Conservation (phyloP, 30 jellyfish, hydroid and myxozoan genomes). For the Hydractinia echinata region DNA sequence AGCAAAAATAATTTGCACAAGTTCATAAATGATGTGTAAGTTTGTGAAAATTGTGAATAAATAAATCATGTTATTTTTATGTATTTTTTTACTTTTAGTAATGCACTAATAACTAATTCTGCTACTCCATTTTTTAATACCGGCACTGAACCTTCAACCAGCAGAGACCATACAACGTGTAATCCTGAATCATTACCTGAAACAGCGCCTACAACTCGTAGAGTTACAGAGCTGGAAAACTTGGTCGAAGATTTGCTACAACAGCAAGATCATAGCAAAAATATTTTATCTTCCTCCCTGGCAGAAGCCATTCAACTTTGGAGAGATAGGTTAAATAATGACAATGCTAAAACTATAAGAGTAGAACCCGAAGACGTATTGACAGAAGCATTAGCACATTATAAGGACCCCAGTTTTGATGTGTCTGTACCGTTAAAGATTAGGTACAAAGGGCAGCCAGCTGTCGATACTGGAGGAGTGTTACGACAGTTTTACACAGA, state of each 20-base stretch:
- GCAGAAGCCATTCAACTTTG: not conserved
- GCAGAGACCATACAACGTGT: no score
- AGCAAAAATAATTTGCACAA: no score
- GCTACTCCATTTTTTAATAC: no score
- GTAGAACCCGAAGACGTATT: slow-evolving; percentile 19
- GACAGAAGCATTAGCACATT: slow-evolving; percentile 30
- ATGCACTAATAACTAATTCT: no score
- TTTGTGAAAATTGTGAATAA: no score
- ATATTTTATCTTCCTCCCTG: not conserved
- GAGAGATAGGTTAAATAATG: not conserved
- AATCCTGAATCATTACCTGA: no score
- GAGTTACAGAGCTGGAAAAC: slow-evolving; percentile 4
- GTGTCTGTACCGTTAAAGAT: slow-evolving; percentile 14
- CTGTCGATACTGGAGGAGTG: slow-evolving; percentile 40
- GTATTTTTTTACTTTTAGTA: no score
- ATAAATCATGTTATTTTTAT: no score
- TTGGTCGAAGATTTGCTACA: slow-evolving; percentile 1
- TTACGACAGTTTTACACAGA: no score
- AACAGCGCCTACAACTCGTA: not conserved
- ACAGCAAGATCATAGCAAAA: slow-evolving; percentile 8
- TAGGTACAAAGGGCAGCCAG: slow-evolving; percentile 38
- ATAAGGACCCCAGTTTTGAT: slow-evolving; percentile 18
- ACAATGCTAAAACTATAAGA: not conserved
- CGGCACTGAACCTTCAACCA: no score
- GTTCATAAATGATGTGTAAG: no score